Evolutionary conservation across 2,888 invertebrate genomes (phyloP).

Genomic region (Empis livida): DNA sequence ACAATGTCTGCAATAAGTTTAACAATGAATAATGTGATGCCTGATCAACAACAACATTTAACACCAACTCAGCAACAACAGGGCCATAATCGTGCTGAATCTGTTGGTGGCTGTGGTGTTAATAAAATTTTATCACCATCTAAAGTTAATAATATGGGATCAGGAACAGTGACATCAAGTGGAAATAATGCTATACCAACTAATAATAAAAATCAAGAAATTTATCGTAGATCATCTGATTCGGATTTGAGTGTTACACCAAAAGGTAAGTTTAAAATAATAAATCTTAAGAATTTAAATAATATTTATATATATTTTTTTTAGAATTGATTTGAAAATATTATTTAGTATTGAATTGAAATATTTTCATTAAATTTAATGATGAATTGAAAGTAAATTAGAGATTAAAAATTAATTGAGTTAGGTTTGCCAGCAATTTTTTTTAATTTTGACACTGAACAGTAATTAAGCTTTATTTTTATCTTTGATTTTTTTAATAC

Average conservation of each 20-base stretch:
- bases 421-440: too few relatives aligned
- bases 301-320: too few relatives aligned
- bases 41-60: constrained; percentile 36
- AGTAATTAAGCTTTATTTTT: too few relatives aligned
- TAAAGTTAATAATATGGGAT: constrained; percentile 17
- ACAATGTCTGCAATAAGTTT: constrained; percentile 21
- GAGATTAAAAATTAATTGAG: too few relatives aligned
- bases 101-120: constrained; percentile 6
- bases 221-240: constrained; percentile 78
- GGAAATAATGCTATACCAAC: constrained; percentile 29
- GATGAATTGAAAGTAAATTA: too few relatives aligned
- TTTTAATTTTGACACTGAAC: too few relatives aligned
- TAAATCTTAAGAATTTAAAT: background rate
- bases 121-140: constrained; percentile 12
- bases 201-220: constrained; percentile 38
- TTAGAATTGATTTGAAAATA: too few relatives aligned
- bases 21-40: constrained; percentile 12
- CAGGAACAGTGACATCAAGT: constrained; percentile 23
- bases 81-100: constrained; percentile 31
- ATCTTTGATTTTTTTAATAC: too few relatives aligned
- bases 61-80: constrained; percentile 11
- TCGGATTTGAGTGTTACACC: constrained; percentile 87
- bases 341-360: too few relatives aligned
- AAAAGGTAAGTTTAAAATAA: constrained; percentile 55
- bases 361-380: too few relatives aligned